Evolutionary conservation across 2,888 invertebrate species (phyloP).

Genomic region (Syrista parreyssii): DNA sequence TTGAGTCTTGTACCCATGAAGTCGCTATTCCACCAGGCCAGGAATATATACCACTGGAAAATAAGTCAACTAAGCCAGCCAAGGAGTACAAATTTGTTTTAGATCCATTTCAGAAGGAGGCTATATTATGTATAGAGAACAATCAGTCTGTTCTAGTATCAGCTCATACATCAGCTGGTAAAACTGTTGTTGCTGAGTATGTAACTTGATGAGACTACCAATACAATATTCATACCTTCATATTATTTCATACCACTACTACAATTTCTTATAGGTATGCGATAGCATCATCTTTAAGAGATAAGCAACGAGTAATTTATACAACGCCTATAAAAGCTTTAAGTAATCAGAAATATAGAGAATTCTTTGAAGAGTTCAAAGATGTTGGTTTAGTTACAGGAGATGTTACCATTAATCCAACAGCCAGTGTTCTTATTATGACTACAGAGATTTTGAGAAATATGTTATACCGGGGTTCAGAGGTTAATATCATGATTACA

Average conservation of each 20-base stretch:
- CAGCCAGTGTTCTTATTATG: slow-evolving; percentile 98
- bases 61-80: slow-evolving; percentile 77
- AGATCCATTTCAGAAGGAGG: slow-evolving; percentile 98
- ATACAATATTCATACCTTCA: not conserved
- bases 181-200: slow-evolving; percentile 99
- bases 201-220: slow-evolving; percentile 54
- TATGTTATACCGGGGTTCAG: slow-evolving; percentile 98
- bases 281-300: slow-evolving; percentile 91
- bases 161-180: slow-evolving; percentile 99
- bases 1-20: slow-evolving; percentile 95
- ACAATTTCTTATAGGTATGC: slow-evolving; percentile 76
- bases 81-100: slow-evolving; percentile 94
- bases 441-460: slow-evolving; percentile 99
- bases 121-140: slow-evolving; percentile 96
- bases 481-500: slow-evolving; percentile 66
- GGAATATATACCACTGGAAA: slow-evolving; percentile 76
- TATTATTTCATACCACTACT: not conserved
- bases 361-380: slow-evolving; percentile 95
- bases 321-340: slow-evolving; percentile 99
- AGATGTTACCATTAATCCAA: slow-evolving; percentile 98
- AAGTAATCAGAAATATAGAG: slow-evolving; percentile 99
- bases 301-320: slow-evolving; percentile 98
- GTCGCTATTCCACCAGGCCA: slow-evolving; percentile 92
- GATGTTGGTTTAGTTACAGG: slow-evolving; percentile 99
- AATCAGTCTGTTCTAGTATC: slow-evolving; percentile 98